A percentile compares a stretch with the other conserved stretches of the same genome.
Evolutionary conservation across 1,140 invertebrate species (phyloP).

Genomic region (Drosophila kurseongensis): DNA sequence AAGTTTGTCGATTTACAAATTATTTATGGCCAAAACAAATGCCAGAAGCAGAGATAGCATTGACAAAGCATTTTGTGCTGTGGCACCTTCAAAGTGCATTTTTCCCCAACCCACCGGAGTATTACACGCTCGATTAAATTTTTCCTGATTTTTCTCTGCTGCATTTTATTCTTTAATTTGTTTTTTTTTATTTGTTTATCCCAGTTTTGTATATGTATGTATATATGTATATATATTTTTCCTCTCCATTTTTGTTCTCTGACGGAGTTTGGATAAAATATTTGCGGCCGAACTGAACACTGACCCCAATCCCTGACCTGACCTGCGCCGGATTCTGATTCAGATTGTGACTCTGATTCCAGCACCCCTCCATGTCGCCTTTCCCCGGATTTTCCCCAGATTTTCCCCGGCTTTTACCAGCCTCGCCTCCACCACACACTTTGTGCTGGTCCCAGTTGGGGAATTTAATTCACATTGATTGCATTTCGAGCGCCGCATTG

Average conservation of each 20-base stretch:
- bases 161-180: slow-evolving; percentile 1
- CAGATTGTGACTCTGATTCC: slow-evolving; percentile 46
- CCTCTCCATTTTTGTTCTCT: slow-evolving; percentile 22
- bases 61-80: slow-evolving; percentile 19
- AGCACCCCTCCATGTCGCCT: not conserved
- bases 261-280: slow-evolving; percentile 58
- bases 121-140: slow-evolving; percentile 79
- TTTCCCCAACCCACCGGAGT: slow-evolving; percentile 15
- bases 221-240: slow-evolving; percentile 10
- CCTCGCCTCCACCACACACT: slow-evolving; percentile 12
- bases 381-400: not conserved
- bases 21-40: slow-evolving; percentile 42
- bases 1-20: slow-evolving; percentile 36
- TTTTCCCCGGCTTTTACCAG: not conserved
- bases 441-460: slow-evolving; percentile 55
- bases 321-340: slow-evolving; percentile 45
- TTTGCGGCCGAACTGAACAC: slow-evolving; percentile 66
- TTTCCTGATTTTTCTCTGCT: slow-evolving; percentile 30
- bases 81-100: slow-evolving; percentile 23
- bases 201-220: slow-evolving; percentile 42
- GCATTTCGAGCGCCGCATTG: slow-evolving; percentile 79
- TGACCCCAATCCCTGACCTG: slow-evolving; percentile 52
- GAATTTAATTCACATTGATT: slow-evolving; percentile 82
- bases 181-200: slow-evolving; percentile 10
- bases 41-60: slow-evolving; percentile 6